Conservation (phyloP, 2,113 vertebrate species). For the Martes martes region DNA sequence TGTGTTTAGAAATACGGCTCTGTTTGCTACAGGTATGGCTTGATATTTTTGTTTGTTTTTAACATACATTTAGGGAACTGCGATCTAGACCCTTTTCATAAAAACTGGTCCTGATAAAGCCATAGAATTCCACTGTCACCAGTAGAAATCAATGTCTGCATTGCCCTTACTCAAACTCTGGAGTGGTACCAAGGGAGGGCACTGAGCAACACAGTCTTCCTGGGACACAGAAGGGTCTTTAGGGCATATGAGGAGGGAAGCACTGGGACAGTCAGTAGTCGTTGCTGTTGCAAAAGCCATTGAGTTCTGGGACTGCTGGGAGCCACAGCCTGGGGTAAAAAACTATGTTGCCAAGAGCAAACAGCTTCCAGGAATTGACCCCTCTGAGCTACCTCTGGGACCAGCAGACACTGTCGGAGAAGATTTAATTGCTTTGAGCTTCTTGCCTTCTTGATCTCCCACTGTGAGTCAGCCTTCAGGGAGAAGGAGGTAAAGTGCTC, state of each 20-base stretch:
- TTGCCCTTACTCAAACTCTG: no score
- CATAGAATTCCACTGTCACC: neutral
- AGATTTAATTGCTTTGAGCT: conserved; percentile 37
- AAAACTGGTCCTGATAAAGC: neutral
- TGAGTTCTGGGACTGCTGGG: neutral
- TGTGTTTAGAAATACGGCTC: neutral
- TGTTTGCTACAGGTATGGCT: neutral
- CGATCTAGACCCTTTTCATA: neutral
- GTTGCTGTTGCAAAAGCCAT: neutral
- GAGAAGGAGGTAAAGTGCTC: neutral
- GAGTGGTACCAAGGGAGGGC: neutral
- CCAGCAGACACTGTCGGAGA: neutral
- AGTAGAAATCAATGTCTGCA: no score
- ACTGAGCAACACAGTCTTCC: neutral
- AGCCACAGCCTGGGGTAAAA: neutral
- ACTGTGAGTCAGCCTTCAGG: neutral
- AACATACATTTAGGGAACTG: neutral
- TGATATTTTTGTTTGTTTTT: neutral
- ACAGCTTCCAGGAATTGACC: neutral
- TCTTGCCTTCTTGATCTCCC: neutral
- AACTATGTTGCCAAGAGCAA: neutral
- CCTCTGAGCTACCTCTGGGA: neutral
- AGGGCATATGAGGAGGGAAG: neutral
- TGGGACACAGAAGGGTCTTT: neutral
- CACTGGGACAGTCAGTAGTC: neutral